phyloP scores from a whole-genome alignment of 2,888 invertebrate species.

The Cactoblastis cactorum region DNA sequence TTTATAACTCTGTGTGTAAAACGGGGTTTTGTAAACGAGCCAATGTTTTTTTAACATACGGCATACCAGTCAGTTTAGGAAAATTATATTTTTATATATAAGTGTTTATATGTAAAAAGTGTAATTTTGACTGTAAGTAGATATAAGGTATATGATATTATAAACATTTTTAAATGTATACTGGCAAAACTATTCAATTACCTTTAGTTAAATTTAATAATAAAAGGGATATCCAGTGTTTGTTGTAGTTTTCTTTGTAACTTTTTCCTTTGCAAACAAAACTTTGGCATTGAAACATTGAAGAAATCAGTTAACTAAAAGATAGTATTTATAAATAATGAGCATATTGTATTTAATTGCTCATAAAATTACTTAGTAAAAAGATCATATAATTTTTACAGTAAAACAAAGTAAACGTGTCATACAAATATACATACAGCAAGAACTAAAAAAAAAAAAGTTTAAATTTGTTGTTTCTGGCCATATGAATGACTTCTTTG shows the following conservation, averaged over 20 bases:
- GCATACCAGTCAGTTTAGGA: slow-evolving; percentile 61
- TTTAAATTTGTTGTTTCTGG: too few species aligned
- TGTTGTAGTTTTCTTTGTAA: slow-evolving; percentile 3
- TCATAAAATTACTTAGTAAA: too few species aligned
- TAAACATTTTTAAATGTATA: slow-evolving; percentile 27
- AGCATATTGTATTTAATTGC: too few species aligned
- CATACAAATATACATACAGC: too few species aligned
- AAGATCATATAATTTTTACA: too few species aligned
- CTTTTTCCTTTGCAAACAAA: too few species aligned
- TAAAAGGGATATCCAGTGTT: slow-evolving; percentile 27
- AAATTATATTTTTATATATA: slow-evolving; percentile 42
- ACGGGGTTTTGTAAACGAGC: slow-evolving; percentile 31
- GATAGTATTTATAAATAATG: too few species aligned
- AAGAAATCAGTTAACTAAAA: too few species aligned
- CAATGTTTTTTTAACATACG: slow-evolving; percentile 46
- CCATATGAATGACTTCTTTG: not conserved
- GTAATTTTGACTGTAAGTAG: slow-evolving; percentile 34
- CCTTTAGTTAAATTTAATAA: slow-evolving; percentile 18
- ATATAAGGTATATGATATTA: slow-evolving; percentile 23
- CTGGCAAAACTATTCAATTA: slow-evolving; percentile 27
- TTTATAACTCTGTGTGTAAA: slow-evolving; percentile 52
- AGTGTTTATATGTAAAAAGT: slow-evolving; percentile 32
- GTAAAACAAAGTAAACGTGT: too few species aligned
- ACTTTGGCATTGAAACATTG: too few species aligned
- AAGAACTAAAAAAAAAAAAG: too few species aligned